phyloP scores from a whole-genome alignment of 2,797 vertebrate genomes.

The Dromococcyx pavoninus region DNA sequence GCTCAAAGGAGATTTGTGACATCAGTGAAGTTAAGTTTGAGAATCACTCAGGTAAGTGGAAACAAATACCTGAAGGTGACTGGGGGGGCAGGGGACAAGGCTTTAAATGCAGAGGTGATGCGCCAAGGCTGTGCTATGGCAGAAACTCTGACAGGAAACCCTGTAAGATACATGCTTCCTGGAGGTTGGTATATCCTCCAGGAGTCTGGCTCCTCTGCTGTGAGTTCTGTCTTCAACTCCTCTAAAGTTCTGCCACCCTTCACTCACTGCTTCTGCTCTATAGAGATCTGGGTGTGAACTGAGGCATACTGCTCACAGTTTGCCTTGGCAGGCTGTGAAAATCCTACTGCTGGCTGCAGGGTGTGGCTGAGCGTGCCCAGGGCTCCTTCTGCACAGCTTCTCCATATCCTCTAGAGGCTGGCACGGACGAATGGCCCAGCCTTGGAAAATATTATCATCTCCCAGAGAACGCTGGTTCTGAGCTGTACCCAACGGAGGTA shows the following conservation, averaged over 20 bases:
- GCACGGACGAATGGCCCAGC: neutral
- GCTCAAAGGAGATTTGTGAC: neutral
- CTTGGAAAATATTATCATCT: constrained; percentile 37
- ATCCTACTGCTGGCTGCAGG: neutral
- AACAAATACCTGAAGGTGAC: neutral
- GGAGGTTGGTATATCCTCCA: neutral
- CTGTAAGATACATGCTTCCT: neutral
- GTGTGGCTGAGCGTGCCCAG: neutral
- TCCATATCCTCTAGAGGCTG: neutral
- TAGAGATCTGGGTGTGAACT: neutral
- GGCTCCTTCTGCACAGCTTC: constrained; percentile 9
- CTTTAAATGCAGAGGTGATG: neutral
- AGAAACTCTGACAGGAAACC: neutral
- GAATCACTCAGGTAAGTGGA: neutral
- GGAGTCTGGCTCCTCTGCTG: neutral
- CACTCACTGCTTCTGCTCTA: neutral
- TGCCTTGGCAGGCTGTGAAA: constrained; percentile 47
- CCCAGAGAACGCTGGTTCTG: neutral
- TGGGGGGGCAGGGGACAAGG: no score
- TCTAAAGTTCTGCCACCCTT: neutral
- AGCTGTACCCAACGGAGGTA: neutral
- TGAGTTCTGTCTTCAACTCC: neutral
- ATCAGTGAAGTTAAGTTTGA: neutral
- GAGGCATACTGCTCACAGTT: neutral
- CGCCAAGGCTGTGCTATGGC: neutral